phyloP scores from a whole-genome alignment of 2,888 invertebrate species.

The Lithophane leautieri region DNA sequence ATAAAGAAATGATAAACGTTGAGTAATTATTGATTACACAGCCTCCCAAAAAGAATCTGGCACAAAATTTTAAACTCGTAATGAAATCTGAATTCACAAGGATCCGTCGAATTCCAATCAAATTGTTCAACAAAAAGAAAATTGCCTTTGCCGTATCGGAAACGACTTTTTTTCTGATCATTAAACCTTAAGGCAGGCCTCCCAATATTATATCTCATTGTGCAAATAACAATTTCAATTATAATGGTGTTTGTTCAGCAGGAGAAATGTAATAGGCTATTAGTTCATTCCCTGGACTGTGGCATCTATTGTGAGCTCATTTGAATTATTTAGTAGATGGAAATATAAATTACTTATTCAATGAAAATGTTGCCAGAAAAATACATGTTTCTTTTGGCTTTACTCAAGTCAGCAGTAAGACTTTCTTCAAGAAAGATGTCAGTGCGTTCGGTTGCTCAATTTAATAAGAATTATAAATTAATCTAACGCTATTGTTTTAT shows the following conservation, averaged over 20 bases:
- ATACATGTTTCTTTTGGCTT: conserved; percentile 1
- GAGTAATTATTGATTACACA: background rate
- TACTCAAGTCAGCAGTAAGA: conserved; percentile 7
- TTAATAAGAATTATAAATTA: background rate
- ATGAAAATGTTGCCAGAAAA: conserved; percentile 30
- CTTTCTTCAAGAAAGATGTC: background rate
- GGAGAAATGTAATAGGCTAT: conserved; percentile 53
- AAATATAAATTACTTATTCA: conserved; percentile 49
- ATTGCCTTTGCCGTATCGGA: conserved; percentile 53
- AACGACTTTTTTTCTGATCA: conserved; percentile 61
- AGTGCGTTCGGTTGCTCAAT: background rate
- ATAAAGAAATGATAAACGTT: background rate
- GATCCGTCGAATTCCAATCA: conserved; percentile 54
- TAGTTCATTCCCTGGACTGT: conserved; percentile 46
- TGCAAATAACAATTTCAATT: conserved; percentile 67
- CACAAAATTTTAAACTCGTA: conserved; percentile 31
- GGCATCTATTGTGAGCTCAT: conserved; percentile 37
- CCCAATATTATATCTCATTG: conserved; percentile 56
- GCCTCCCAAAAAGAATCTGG: conserved; percentile 4
- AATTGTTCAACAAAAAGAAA: conserved; percentile 59
- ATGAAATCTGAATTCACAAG: conserved; percentile 48
- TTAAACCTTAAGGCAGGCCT: conserved; percentile 50
- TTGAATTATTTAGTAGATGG: conserved; percentile 53
- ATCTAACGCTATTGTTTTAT: background rate
- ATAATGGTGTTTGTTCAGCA: conserved; percentile 55